Conservation (phyloP, 2,113 vertebrate species). For the Anguilla japonica region DNA sequence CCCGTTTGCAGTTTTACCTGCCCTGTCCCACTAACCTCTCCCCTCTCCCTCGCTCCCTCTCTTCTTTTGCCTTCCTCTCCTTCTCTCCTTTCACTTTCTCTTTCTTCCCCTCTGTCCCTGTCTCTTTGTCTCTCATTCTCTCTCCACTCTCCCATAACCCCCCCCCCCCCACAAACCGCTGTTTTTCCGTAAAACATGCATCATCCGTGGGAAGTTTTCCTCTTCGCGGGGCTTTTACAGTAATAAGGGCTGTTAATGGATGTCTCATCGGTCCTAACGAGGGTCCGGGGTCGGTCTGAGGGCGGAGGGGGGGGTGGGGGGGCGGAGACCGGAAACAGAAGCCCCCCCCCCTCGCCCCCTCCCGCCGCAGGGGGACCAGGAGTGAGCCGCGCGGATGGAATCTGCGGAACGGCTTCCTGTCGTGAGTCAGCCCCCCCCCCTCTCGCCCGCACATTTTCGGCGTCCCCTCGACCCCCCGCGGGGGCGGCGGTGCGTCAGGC, state of each 20-base stretch:
- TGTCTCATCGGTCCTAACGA: background rate
- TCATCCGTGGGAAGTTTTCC: background rate
- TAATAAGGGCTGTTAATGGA: background rate
- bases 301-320: background rate
- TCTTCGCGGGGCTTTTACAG: background rate
- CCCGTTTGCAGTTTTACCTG: background rate
- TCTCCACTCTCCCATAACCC: background rate
- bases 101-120: background rate
- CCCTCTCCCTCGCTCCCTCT: background rate
- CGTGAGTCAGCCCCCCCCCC: background rate
- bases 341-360: too few species aligned
- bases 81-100: background rate
- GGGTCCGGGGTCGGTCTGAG: background rate
- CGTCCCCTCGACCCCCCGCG: background rate
- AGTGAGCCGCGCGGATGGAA: background rate
- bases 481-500: background rate
- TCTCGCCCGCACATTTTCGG: background rate
- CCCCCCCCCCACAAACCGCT: background rate
- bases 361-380: background rate
- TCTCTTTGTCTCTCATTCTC: background rate
- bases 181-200: background rate
- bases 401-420: constrained; percentile 27
- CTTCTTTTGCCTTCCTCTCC: background rate
- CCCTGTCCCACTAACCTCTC: background rate
- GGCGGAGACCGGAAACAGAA: too few species aligned